Evolutionary conservation across 2,888 invertebrate genomes (phyloP), one percentile per base, ranked within the genome.

Genomic region (Cryptocephalus primarius): DNA sequence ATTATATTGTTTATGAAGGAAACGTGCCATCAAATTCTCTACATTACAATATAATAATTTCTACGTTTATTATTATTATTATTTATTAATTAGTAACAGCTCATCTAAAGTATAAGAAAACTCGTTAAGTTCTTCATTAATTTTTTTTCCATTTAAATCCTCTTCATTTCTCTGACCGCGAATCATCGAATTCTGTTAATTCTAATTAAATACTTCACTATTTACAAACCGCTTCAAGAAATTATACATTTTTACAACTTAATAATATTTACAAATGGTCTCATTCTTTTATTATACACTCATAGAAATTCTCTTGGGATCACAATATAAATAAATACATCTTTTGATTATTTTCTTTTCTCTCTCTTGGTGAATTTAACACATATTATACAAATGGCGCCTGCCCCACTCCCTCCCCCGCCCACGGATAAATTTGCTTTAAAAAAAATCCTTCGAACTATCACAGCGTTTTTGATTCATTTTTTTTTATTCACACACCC

Each of bases 1-100:
- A 22, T 22, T 22, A 22, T 22, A 22, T 22, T 22, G 22, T 22
- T 22, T 22, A 48, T 48, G 54, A 51, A 56, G 54, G 55, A 57
- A 58, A 60, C 60, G 62, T 62, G 61, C 61, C 58, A 61, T 59
- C 61, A 61, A 63, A 60, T 60, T 63, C 64, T 36, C 36, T 64
- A 64, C 61, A 57, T 59, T 57, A 36, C 12, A 11, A 53, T 55
- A 51, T 53, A 53, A 44, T 49, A 36, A 12, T 39, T 46, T 44
- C 49, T 51, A 51, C 46, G 42, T 44, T 48, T 48, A 40, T 22
- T 44, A 46, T 50, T 46, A 47, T 43, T 36, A 12, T 36, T n/a
- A 11, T 36, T n/a, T 36, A 43, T 47, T 44, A 36, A 45, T 45
- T 45, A 47, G 44, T 47, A 47, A 50, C 47, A 47, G 49, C 49